Conservation (phyloP, 1,140 invertebrate genomes). For the Galleria mellonella region DNA sequence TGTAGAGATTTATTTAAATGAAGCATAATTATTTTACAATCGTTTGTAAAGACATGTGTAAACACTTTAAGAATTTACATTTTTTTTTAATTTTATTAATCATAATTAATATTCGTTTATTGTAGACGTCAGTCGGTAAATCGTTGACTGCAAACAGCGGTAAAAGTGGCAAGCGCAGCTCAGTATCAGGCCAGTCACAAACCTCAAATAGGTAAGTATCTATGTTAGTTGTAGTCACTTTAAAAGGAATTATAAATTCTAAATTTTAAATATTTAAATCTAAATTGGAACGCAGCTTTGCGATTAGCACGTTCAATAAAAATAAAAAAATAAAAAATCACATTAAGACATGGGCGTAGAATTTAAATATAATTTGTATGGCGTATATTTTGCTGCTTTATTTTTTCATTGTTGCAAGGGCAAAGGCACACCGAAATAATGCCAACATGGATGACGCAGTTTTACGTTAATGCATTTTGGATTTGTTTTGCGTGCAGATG, state of each 20-base stretch:
- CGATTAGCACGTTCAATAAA: constrained; percentile 5
- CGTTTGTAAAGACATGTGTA: too few species aligned
- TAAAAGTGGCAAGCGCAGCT: constrained; percentile 63
- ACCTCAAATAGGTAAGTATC: constrained; percentile 57
- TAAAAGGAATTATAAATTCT: constrained; percentile 5
- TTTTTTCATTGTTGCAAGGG: constrained; percentile 51
- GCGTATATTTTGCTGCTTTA: constrained; percentile 68
- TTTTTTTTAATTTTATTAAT: background rate
- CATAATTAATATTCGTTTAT: background rate
- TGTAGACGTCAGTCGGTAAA: constrained; percentile 63
- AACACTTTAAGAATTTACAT: too few species aligned
- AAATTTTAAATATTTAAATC: constrained; percentile 1
- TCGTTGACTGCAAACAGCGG: constrained; percentile 59
- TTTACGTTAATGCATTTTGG: constrained; percentile 40
- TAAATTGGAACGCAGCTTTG: background rate
- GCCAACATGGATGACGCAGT: constrained; percentile 5
- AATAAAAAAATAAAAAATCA: constrained; percentile 3
- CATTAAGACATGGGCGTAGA: constrained; percentile 6
- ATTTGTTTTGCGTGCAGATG: constrained; percentile 35
- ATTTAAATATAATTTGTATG: constrained; percentile 27
- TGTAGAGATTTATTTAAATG: too few species aligned
- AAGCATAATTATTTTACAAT: too few species aligned
- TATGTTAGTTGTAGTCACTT: background rate
- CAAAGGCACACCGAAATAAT: constrained; percentile 1
- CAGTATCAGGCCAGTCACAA: constrained; percentile 62